Evolutionary conservation across 2,113 vertebrate genomes (phyloP).

Genomic region (Oreotrochilus melanogaster): DNA sequence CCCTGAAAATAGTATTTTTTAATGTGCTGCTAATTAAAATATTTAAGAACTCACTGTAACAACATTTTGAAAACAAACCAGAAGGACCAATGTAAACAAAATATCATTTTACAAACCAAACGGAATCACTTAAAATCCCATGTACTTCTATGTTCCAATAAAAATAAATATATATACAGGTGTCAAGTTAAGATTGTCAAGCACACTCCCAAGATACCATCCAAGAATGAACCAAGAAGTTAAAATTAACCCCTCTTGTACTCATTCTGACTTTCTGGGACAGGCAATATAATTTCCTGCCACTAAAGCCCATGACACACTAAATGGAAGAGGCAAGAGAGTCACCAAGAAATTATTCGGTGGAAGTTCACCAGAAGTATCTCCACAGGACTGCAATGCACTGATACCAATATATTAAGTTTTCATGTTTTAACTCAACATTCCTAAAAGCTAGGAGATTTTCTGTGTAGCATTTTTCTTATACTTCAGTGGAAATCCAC

Average conservation of each 20-base stretch:
- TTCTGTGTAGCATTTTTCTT: neutral
- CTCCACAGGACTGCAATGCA: neutral
- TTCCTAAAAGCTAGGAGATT: neutral
- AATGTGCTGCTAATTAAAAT: constrained; percentile 69
- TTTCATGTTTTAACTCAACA: neutral
- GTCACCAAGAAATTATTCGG: neutral
- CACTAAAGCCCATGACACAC: too few species aligned
- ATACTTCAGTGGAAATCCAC: neutral
- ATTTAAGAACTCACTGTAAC: constrained; percentile 60
- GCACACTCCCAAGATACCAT: constrained; percentile 24
- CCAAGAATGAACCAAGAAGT: constrained; percentile 19
- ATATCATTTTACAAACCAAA: constrained; percentile 66
- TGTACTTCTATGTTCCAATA: constrained; percentile 40
- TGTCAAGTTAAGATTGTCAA: constrained; percentile 53
- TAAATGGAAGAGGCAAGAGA: neutral
- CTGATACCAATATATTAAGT: too few species aligned
- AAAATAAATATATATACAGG: constrained; percentile 66
- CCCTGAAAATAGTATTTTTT: constrained; percentile 64
- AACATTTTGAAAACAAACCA: constrained; percentile 68
- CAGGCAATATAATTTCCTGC: neutral
- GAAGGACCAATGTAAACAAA: constrained; percentile 47
- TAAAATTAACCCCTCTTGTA: constrained; percentile 44
- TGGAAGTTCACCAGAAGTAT: neutral
- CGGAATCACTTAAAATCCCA: constrained; percentile 48
- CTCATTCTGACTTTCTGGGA: neutral